phyloP scores from a whole-genome alignment of 2,797 vertebrate genomes.

The Calcarius lapponicus region DNA sequence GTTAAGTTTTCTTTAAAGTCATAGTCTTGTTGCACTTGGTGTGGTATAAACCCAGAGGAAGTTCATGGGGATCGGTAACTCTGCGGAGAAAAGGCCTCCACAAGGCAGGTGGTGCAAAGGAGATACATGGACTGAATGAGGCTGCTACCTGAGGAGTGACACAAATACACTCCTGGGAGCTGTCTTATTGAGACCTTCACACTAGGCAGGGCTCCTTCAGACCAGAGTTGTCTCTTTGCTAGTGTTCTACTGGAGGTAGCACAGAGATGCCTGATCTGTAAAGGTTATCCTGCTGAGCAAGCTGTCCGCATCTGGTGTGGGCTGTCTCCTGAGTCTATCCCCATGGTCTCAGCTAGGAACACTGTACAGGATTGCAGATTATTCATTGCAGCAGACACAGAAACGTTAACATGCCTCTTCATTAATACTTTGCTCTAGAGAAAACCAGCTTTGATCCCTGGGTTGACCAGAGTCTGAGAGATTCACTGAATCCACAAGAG shows the following conservation, averaged over 20 bases:
- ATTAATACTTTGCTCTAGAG: not conserved
- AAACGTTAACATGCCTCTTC: not conserved
- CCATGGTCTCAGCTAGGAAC: not conserved
- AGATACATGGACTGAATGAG: not conserved
- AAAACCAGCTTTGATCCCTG: not conserved
- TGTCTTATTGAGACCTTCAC: accelerated
- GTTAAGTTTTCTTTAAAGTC: not conserved
- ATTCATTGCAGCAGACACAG: not conserved
- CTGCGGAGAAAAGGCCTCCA: not conserved
- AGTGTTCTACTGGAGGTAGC: not conserved
- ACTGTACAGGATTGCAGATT: not conserved
- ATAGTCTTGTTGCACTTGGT: not conserved
- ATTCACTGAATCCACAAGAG: not conserved
- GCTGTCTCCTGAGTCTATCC: not conserved
- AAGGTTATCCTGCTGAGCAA: not conserved
- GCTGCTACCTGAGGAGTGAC: not conserved
- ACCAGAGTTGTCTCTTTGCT: not conserved
- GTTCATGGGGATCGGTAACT: not conserved
- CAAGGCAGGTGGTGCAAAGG: not conserved
- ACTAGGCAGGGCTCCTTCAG: not conserved
- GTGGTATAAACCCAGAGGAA: not conserved
- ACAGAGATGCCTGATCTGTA: not conserved
- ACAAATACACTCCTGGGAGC: not conserved
- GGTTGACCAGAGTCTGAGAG: not conserved
- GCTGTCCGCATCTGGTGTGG: not conserved